phyloP scores from a whole-genome alignment of 2,113 vertebrate species.

The Cyanistes caeruleus region DNA sequence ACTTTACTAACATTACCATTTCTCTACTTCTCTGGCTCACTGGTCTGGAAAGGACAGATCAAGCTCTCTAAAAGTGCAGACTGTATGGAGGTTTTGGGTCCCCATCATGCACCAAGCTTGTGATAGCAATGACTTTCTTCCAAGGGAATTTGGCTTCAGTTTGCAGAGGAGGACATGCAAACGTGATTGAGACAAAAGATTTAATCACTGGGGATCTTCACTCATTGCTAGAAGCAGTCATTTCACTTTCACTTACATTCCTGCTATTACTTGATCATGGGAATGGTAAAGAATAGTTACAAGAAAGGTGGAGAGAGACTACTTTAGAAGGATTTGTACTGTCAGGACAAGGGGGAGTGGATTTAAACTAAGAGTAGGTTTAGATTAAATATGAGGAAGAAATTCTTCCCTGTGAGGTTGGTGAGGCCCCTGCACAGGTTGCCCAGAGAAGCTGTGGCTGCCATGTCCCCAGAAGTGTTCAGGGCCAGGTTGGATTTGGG shows the following conservation, averaged over 20 bases:
- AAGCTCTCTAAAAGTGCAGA: background rate
- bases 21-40: background rate
- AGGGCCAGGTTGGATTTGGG: background rate
- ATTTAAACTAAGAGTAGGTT: background rate
- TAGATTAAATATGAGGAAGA: background rate
- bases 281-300: background rate
- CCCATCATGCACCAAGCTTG: background rate
- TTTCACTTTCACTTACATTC: background rate
- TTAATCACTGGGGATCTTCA: background rate
- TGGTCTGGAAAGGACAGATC: background rate
- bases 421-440: background rate
- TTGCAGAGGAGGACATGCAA: background rate
- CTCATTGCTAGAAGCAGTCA: background rate
- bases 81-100: background rate
- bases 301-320: background rate
- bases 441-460: background rate
- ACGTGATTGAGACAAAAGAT: background rate
- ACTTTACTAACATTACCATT: background rate
- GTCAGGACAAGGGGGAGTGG: background rate
- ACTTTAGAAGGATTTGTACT: background rate
- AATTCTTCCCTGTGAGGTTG: background rate
- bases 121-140: background rate
- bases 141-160: background rate
- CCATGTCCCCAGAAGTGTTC: accelerated
- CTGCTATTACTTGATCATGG: accelerated